These are phyloP conservation scores for Hydroisotoma schaefferi DNA, from an alignment of 2,888 invertebrate genomes.

Conservation along the genomic window DNA sequence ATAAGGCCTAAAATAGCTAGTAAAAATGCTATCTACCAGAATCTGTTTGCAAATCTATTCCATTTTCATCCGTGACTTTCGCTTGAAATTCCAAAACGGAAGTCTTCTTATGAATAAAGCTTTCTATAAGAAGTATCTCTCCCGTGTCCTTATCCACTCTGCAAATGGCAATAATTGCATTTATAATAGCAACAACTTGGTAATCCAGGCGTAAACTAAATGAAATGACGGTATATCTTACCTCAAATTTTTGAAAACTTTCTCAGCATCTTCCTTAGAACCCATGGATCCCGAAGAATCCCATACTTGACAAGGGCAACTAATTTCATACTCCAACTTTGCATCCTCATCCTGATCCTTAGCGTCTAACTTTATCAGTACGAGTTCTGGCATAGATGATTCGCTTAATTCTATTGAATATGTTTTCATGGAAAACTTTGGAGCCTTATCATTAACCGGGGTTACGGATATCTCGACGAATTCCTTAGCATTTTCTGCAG, in stretches of 20 bases:
- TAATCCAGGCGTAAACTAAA: background rate
- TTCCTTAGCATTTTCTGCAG: slow-evolving; percentile 59
- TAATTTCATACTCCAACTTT: slow-evolving; percentile 64
- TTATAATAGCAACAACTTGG: slow-evolving; percentile 1
- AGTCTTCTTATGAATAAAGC: slow-evolving; percentile 68
- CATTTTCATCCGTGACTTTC: slow-evolving; percentile 67
- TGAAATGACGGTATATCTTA: slow-evolving; percentile 9
- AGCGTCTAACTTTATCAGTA: slow-evolving; percentile 65
- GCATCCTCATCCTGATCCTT: slow-evolving; percentile 72
- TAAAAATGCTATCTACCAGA: slow-evolving; percentile 39
- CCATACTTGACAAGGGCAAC: slow-evolving; percentile 46
- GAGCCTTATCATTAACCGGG: slow-evolving; percentile 58
- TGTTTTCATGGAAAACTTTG: slow-evolving; percentile 49
- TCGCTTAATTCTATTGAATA: slow-evolving; percentile 50
- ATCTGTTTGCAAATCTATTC: slow-evolving; percentile 62
- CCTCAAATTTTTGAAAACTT: slow-evolving; percentile 40
- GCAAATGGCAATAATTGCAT: slow-evolving; percentile 30
- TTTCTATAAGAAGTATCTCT: slow-evolving; percentile 64
- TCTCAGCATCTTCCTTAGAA: slow-evolving; percentile 34
- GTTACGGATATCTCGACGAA: slow-evolving; percentile 67
- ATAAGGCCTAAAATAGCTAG: background rate
- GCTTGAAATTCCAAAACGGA: slow-evolving; percentile 71
- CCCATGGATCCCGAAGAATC: slow-evolving; percentile 44
- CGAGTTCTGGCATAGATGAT: slow-evolving; percentile 53
- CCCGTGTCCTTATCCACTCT: slow-evolving; percentile 68